Percentiles rank a stretch among this genome's conserved stretches.
Evolutionary conservation across 2,888 invertebrate species (phyloP).

Genomic region (Mimachlamys varia): DNA sequence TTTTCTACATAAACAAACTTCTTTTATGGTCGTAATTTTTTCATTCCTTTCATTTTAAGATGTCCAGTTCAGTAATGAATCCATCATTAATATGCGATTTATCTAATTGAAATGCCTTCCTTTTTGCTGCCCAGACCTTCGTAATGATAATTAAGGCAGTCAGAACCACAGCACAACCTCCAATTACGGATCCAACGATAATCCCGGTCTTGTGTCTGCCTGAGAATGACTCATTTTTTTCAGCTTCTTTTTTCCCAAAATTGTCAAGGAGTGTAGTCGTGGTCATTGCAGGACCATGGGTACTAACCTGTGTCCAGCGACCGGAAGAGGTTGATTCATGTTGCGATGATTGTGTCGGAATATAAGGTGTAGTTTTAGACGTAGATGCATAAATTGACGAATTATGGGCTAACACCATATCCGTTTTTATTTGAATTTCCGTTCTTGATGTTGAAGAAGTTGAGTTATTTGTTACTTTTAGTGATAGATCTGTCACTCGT

Average conservation of each 20-base stretch:
- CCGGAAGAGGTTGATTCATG: not conserved
- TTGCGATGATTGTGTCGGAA: not conserved
- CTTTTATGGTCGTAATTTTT: not conserved
- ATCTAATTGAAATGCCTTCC: not conserved
- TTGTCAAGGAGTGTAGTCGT: not conserved
- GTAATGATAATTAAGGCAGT: not conserved
- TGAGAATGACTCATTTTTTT: not conserved
- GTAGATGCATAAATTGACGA: not conserved
- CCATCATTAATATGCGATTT: not conserved
- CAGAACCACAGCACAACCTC: not conserved
- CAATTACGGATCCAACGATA: not conserved
- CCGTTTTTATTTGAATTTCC: not conserved
- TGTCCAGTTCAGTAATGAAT: not conserved
- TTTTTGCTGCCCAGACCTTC: not conserved
- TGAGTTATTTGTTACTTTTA: not conserved
- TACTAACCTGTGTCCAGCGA: not conserved
- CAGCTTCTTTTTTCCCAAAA: not conserved
- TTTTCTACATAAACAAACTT: too few relatives aligned
- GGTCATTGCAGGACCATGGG: not conserved
- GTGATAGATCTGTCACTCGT: not conserved
- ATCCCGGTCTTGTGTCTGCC: not conserved
- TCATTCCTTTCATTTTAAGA: slow-evolving; percentile 10
- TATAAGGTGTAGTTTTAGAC: not conserved
- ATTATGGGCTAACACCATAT: not conserved
- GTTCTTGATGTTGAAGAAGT: not conserved